Conservation (phyloP, 2,113 vertebrate species). For the Gobio gobio region DNA sequence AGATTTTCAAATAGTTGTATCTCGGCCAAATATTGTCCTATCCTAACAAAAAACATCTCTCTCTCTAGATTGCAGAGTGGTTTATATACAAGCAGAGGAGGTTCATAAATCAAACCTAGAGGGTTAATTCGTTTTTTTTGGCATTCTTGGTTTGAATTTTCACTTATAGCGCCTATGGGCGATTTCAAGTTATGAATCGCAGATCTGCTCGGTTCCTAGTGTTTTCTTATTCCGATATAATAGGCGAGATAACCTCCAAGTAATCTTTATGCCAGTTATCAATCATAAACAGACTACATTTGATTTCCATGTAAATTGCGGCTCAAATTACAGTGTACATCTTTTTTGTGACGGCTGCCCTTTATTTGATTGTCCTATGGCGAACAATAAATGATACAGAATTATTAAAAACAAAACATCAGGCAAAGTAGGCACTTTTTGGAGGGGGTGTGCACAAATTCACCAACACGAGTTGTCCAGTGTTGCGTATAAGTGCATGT, state of each 20-base stretch:
- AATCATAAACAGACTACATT: neutral
- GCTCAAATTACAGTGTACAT: neutral
- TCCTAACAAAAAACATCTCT: neutral
- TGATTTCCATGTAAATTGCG: neutral
- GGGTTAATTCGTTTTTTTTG: constrained; percentile 57
- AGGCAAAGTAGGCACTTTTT: neutral
- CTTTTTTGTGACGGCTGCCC: neutral
- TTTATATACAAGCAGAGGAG: constrained; percentile 48
- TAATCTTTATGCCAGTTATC: neutral
- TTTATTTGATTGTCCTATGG: neutral
- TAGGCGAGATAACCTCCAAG: neutral
- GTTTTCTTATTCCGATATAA: neutral
- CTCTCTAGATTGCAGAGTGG: constrained; percentile 57
- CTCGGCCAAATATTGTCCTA: no score
- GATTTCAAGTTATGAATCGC: neutral
- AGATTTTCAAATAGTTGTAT: no score
- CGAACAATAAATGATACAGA: neutral
- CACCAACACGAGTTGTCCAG: neutral
- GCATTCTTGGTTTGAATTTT: constrained; percentile 48
- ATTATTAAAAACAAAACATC: neutral
- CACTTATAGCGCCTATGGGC: neutral
- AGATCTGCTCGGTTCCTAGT: neutral
- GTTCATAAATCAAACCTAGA: constrained; percentile 61
- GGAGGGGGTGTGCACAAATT: neutral
- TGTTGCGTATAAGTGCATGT: constrained; percentile 21